Conservation (phyloP, 2,888 invertebrate species). For the Cheilosia pagana region DNA sequence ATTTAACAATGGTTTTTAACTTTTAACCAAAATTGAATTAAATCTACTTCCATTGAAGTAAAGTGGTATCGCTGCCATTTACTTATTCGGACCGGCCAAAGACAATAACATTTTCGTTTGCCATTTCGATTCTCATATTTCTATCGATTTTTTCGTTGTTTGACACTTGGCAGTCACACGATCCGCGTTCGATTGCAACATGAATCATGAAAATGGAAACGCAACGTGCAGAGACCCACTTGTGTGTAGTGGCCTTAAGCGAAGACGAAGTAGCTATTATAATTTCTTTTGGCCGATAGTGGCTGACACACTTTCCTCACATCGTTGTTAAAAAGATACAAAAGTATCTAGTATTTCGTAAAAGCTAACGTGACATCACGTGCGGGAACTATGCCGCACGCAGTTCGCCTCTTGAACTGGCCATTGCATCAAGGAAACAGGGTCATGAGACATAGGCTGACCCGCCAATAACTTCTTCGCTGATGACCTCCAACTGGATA, state of each 20-base stretch:
- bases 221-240: slow-evolving; percentile 18
- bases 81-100: slow-evolving; percentile 20
- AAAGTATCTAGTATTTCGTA: slow-evolving; percentile 42
- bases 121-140: slow-evolving; percentile 39
- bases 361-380: slow-evolving; percentile 63
- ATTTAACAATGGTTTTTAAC: no score
- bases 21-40: no score
- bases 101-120: slow-evolving; percentile 2
- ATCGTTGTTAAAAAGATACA: slow-evolving; percentile 33
- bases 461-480: slow-evolving; percentile 1
- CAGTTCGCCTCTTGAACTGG: slow-evolving; percentile 47
- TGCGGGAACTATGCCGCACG: slow-evolving; percentile 54
- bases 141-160: slow-evolving; percentile 14
- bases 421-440: slow-evolving; percentile 29
- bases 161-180: slow-evolving; percentile 42
- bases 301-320: slow-evolving; percentile 66
- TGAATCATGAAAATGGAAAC: slow-evolving; percentile 28
- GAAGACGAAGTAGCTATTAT: slow-evolving; percentile 50
- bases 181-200: slow-evolving; percentile 52
- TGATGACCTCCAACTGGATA: slow-evolving; percentile 48
- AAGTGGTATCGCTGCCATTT: no score
- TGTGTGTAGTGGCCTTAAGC: slow-evolving; percentile 21
- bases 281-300: slow-evolving; percentile 57
- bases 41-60: no score
- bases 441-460: slow-evolving; percentile 49